Evolutionary conservation across 1,140 invertebrate genomes (phyloP).

Genomic region (Sweltsa coloradensis): DNA sequence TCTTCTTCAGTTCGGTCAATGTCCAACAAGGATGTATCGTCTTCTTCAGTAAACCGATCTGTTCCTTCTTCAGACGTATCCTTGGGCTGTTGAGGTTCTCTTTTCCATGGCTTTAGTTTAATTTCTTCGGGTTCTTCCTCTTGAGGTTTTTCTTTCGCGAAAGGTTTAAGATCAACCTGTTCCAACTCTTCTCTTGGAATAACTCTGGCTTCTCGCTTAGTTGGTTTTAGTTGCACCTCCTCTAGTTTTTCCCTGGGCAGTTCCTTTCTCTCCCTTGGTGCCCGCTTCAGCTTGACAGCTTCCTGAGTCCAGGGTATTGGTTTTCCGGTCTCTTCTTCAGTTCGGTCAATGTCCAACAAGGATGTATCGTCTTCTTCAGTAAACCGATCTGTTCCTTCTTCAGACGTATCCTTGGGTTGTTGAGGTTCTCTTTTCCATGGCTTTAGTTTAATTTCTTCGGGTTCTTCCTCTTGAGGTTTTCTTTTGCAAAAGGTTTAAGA

Average conservation of each 20-base stretch:
- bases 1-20: neutral
- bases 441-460: too few species aligned
- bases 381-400: too few species aligned
- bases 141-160: conserved; percentile 21
- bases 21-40: neutral
- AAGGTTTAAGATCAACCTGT: conserved; percentile 19
- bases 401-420: too few species aligned
- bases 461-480: conserved; percentile 19
- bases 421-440: too few species aligned
- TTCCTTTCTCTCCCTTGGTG: conserved; percentile 13
- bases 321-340: neutral
- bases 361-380: neutral
- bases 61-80: too few species aligned
- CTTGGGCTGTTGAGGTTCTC: neutral
- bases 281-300: neutral
- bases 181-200: conserved; percentile 17
- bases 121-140: too few species aligned
- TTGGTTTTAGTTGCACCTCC: conserved; percentile 30
- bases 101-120: too few species aligned
- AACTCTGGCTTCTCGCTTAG: conserved; percentile 23
- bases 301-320: conserved; percentile 7
- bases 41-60: too few species aligned
- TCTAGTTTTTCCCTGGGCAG: conserved; percentile 28
- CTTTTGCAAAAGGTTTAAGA: conserved; percentile 22
- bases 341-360: neutral